Evolutionary conservation across 2,797 vertebrate genomes (phyloP).

Genomic region (Tokudaia muenninki): DNA sequence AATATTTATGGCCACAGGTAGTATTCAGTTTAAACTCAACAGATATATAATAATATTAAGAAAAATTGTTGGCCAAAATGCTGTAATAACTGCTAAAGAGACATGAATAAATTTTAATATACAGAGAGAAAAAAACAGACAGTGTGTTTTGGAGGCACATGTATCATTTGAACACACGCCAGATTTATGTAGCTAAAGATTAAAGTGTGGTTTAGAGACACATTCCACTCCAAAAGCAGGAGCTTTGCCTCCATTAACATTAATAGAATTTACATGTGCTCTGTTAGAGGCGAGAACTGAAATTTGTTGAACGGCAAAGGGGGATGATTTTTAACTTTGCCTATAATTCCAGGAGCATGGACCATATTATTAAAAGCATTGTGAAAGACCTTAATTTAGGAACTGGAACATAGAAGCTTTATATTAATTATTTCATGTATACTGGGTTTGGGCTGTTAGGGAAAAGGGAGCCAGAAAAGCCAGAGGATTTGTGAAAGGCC

Average conservation of each 20-base stretch:
- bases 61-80: slow-evolving; percentile 79
- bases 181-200: slow-evolving; percentile 78
- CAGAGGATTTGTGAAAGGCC: slow-evolving; percentile 55
- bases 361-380: slow-evolving; percentile 78
- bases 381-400: slow-evolving; percentile 80
- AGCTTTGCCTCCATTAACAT: slow-evolving; percentile 68
- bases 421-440: slow-evolving; percentile 38
- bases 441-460: slow-evolving; percentile 56
- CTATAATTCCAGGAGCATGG: slow-evolving; percentile 66
- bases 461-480: slow-evolving; percentile 52
- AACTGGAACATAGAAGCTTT: slow-evolving; percentile 61
- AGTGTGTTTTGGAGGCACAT: slow-evolving; percentile 75
- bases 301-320: slow-evolving; percentile 77
- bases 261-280: slow-evolving; percentile 72
- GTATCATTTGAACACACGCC: slow-evolving; percentile 77
- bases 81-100: slow-evolving; percentile 82
- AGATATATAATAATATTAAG: slow-evolving; percentile 76
- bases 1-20: slow-evolving; percentile 70
- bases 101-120: slow-evolving; percentile 77
- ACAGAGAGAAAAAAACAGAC: slow-evolving; percentile 64
- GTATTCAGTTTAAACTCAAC: slow-evolving; percentile 72
- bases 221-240: slow-evolving; percentile 29
- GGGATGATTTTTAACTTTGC: slow-evolving; percentile 79
- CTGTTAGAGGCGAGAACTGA: slow-evolving; percentile 65
- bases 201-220: slow-evolving; percentile 81